These are phyloP conservation scores for Emydura subglobosa DNA, from an alignment of 2,113 vertebrate genomes.

Conservation along the genomic window DNA sequence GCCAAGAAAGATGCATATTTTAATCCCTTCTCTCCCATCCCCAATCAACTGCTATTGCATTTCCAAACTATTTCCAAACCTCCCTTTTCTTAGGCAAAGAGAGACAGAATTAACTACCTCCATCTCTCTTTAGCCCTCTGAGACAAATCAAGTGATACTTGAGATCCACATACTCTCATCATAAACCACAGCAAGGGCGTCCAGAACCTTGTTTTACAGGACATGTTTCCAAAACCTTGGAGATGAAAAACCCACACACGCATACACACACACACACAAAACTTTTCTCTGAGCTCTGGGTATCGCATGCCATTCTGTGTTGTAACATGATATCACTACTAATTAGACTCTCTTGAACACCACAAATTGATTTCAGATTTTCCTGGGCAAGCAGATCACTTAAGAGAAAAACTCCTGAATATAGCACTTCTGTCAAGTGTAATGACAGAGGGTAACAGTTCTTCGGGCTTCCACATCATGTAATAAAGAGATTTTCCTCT, in stretches of 20 bases:
- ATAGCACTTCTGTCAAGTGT: constrained; percentile 19
- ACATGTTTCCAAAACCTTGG: constrained; percentile 25
- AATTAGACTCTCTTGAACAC: constrained; percentile 36
- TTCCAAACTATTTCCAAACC: neutral
- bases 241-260: neutral
- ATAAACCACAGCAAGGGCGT: neutral
- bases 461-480: neutral
- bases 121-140: neutral
- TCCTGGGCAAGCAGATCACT: constrained; percentile 42
- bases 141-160: neutral
- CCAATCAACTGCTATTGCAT: neutral
- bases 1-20: neutral
- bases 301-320: neutral
- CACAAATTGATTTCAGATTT: constrained; percentile 66
- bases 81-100: neutral
- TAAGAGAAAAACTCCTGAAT: constrained; percentile 5
- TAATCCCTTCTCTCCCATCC: neutral
- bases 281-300: neutral
- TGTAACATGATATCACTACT: constrained; percentile 45
- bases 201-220: neutral
- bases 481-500: neutral
- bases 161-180: neutral
- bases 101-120: neutral
- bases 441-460: neutral
- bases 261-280: neutral